Evolutionary conservation across 2,113 vertebrate species (phyloP).

Genomic region (Eulemur macaco): DNA sequence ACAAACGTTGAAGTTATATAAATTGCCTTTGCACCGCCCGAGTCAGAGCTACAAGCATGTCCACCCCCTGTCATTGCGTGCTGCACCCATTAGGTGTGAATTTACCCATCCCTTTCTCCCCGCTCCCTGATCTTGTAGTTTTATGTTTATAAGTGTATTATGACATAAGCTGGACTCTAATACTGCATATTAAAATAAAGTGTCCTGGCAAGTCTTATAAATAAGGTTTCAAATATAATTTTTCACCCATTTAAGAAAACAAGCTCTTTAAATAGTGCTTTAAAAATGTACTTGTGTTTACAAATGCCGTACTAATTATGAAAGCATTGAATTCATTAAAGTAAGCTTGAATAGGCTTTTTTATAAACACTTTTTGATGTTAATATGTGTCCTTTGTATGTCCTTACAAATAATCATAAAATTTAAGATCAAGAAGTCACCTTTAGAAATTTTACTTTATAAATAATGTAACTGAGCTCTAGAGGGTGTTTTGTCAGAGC

Average conservation of each 20-base stretch:
- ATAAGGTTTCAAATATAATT: not conserved
- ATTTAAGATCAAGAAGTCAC: not conserved
- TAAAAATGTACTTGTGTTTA: not conserved
- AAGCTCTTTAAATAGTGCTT: not conserved
- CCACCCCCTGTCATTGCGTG: too few species aligned
- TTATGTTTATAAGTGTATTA: not conserved
- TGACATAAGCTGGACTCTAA: not conserved
- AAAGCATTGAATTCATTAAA: not conserved
- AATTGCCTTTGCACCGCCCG: too few species aligned
- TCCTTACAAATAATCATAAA: not conserved
- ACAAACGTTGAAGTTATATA: too few species aligned
- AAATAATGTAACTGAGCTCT: not conserved
- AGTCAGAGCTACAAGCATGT: too few species aligned
- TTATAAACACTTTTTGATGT: not conserved
- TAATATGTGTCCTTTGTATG: not conserved
- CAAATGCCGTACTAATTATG: not conserved
- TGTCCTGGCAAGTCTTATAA: not conserved
- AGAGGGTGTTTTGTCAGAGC: not conserved
- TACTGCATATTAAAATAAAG: not conserved
- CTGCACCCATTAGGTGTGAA: too few species aligned
- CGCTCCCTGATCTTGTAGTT: not conserved
- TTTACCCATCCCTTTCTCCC: too few species aligned
- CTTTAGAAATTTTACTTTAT: not conserved
- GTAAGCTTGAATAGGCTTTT: not conserved
- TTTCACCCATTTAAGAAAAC: constrained; percentile 15